Evolutionary conservation across 2,797 vertebrate species (phyloP), one percentile per base, ranked within the genome.

Genomic region (Peromyscus aztecus): DNA sequence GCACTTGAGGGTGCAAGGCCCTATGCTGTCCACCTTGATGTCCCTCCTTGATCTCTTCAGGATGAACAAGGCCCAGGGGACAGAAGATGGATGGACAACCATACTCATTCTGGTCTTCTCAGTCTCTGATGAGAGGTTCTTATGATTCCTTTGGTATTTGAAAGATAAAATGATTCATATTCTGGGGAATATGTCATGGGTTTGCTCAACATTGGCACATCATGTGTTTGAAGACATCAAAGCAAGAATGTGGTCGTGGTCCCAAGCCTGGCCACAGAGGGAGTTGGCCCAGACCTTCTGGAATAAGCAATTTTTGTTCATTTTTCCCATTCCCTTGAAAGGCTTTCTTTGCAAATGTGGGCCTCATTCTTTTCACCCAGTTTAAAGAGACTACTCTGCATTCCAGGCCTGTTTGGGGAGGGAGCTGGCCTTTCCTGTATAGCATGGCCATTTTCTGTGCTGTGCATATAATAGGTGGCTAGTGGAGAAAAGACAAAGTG

Each of bases 171-270:
- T 65, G 94, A 95, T 31, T 90, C 92, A 65, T 21, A 8, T 29
- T 75, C 14, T 57, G 78, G 9, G 82, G 86, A 40, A 11, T 23
- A 17, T 92, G 82, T 78, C 83, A 73, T 57, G 81, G 43, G 43
- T 46, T 85, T 78, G 91, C 92, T 73, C 40, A 77, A 59, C 67
- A 23, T 19, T 85, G 94, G 95, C 88, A 84, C 40, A 19, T 43
- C 4, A 0, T 31, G 11, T 46, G 91, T 96, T 76, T 94, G 63
- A 67, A 84, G 85, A 92, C 81, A 90, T 90, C 95, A 93, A 88
- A 95, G 94, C 65, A 85, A 31, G 96, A 94, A 87, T 81, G 93
- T 73, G 88, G n/a, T 3, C 1, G 2, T 34, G 69, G 92, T 83
- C 95, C 86, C 81, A 27, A 16, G 88, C 57, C 81, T 37, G 49